Conservation (phyloP, 2,113 vertebrate genomes). For the Riparia riparia region DNA sequence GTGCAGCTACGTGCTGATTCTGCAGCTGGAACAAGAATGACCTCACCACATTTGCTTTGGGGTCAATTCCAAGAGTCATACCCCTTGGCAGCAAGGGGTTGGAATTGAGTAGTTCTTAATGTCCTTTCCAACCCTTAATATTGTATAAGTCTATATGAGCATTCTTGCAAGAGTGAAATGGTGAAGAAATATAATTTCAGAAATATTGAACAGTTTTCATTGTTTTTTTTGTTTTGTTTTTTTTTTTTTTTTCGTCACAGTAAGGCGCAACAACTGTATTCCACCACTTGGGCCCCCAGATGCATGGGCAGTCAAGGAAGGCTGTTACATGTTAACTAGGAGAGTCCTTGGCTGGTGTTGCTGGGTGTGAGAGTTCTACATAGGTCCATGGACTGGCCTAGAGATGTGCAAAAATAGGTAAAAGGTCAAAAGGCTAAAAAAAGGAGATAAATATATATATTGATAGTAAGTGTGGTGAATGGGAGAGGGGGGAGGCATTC, state of each 20-base stretch:
- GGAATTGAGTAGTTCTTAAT: not conserved
- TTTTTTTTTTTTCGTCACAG: not conserved
- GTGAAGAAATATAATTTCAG: not conserved
- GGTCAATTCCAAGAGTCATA: not conserved
- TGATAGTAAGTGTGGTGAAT: not conserved
- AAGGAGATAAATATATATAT: not conserved
- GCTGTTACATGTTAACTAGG: not conserved
- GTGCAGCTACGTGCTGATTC: not conserved
- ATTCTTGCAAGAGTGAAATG: not conserved
- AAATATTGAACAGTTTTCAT: not conserved
- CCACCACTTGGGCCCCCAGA: not conserved
- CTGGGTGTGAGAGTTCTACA: not conserved
- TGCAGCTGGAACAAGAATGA: not conserved
- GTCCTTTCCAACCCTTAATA: not conserved
- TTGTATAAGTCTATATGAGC: not conserved
- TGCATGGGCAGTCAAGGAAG: not conserved
- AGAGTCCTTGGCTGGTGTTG: not conserved
- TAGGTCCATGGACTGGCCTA: not conserved
- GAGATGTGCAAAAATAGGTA: not conserved
- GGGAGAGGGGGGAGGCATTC: not conserved
- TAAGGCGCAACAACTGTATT: not conserved
- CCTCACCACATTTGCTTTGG: not conserved
- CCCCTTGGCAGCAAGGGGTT: rapidly evolving
- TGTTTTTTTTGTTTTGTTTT: too few species aligned
- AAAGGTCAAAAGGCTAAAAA: not conserved